Base-by-base conservation (phyloP, 1,140 invertebrate genomes). In the Conus betulinus region DNA sequence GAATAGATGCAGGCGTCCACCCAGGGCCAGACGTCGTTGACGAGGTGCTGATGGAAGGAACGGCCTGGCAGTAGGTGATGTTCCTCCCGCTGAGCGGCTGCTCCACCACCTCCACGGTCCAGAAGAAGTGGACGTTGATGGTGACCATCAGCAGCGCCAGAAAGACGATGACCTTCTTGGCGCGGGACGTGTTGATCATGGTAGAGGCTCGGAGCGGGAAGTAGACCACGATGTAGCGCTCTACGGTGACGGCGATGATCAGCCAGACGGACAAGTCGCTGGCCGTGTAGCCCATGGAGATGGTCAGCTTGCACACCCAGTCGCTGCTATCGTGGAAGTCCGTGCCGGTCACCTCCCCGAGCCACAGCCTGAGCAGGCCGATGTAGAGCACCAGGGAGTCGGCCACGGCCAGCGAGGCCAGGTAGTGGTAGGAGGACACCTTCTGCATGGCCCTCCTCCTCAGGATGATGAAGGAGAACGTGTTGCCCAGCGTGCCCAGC, bases 181-280 rank as follows among this genome's bases (percentile, higher is more conserved):
- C 93, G n/a, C 93, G 85, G 52, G 83, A 86, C 4, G 92, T 88
- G 76, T 93, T 93, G 87, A 94, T 95, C 82, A 95, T 91, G 20
- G 85, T 55, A n/a, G 84, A 91, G 11, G 95, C 94, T 55, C 90
- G 86, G 25, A 95, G 89, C 15, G 95, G 95, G 88, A 91, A 90
- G 52, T 92, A 93, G 8, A 95, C 94, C 63, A 93, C 95, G 74
- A 95, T 94, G 87, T 91, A 95, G 13, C 95, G 89, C 89, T 95
- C 95, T 8, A 94, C 90, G 1, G 95, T 95, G 8, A 95, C 94
- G 0, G 94, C 94, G 13, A 95, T 93, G 71, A 95, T 95, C 7
- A 95, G 88, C 95, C 94, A 95, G 1, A 95, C 95, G 52, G 93
- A 93, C 88, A 93, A 93, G 74, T 95, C 94, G 87, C 93, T 94